Base-by-base conservation (phyloP, 2,797 vertebrate genomes). In the Phrynocephalus guinanensis region DNA sequence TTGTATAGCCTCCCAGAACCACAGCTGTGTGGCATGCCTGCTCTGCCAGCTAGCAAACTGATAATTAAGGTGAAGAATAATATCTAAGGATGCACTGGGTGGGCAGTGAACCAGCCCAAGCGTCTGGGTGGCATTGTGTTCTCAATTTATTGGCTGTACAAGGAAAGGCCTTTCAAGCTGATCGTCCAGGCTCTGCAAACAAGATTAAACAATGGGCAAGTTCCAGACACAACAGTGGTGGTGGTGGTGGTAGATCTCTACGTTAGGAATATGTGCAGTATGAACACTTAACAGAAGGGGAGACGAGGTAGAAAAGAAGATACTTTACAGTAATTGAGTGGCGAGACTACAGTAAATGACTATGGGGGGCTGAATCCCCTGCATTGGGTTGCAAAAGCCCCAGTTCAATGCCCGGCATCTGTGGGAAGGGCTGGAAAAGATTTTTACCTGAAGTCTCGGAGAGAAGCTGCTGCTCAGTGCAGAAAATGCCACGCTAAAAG, bases 1-100 rank as follows among this genome's bases (percentile, higher is more conserved):
- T 78, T 13, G 0, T 24, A 38, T 22, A 0, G 5, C 1, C 2
- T 66, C 75, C 79, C 87, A 82, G 77, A 1, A 67, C 10, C 7
- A 0, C 78, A 11, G 78, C 72, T 81, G 75, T 18, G 48, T 0
- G 10, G 13, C 8, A 66, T 33, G 71, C n/a, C 13, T 1, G 28
- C 48, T 71, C 83, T 70, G 33, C 38, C 76, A 80, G 26, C 78
- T 75, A 0, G 82, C 68, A 78, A 82, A 75, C 87, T 60, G 82
- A 50, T 79, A 78, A 90, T 88, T 84, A 84, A 75, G 86, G 60
- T 87, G 79, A 88, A 87, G 83, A 72, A 77, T 10, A 0, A 6
- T 80, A 7, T 48, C 26, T 38, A 48, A 50, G 84, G 86, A 86
- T 28, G 10, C 1, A 0, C 22, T 30, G 13, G 18, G 9, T 80